These are phyloP conservation scores for Dorcus hopei DNA, from an alignment of 2,888 invertebrate species.

Conservation along the genomic window DNA sequence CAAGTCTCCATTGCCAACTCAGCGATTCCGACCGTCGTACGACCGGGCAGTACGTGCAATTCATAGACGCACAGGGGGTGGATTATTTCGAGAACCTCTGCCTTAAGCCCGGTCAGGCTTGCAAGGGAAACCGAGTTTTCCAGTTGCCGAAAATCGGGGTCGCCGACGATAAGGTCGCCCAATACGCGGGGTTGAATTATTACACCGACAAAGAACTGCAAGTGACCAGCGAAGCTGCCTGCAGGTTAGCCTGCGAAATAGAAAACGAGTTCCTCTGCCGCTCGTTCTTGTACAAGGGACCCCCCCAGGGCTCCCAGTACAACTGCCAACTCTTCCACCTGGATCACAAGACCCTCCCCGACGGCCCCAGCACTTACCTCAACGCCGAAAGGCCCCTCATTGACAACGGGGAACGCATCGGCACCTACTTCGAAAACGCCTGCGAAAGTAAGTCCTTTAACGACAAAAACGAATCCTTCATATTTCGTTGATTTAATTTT, in stretches of 20 bases:
- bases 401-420: conserved; percentile 87
- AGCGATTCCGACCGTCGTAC: conserved; percentile 88
- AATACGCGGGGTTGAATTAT: conserved; percentile 87
- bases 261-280: conserved; percentile 91
- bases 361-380: conserved; percentile 87
- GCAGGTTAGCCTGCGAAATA: conserved; percentile 85
- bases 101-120: conserved; percentile 78
- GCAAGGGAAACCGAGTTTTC: conserved; percentile 78
- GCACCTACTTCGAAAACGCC: conserved; percentile 85
- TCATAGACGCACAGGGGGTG: conserved; percentile 80
- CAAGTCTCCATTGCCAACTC: conserved; percentile 85
- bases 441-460: conserved; percentile 73
- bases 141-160: conserved; percentile 83
- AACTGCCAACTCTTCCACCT: conserved; percentile 91
- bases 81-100: conserved; percentile 91
- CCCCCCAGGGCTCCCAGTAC: conserved; percentile 70
- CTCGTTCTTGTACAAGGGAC: conserved; percentile 70
- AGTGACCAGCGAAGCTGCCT: conserved; percentile 85
- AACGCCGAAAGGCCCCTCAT: conserved; percentile 87
- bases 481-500: not conserved
- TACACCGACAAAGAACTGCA: conserved; percentile 91
- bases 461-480: not conserved
- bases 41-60: conserved; percentile 83
- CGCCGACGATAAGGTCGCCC: conserved; percentile 87
- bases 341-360: conserved; percentile 88